A percentile compares a stretch with the other conserved stretches of the same genome.
Conservation (phyloP, 35 echinoderm and acorn worm genomes). For the Lytechinus variegatus region DNA sequence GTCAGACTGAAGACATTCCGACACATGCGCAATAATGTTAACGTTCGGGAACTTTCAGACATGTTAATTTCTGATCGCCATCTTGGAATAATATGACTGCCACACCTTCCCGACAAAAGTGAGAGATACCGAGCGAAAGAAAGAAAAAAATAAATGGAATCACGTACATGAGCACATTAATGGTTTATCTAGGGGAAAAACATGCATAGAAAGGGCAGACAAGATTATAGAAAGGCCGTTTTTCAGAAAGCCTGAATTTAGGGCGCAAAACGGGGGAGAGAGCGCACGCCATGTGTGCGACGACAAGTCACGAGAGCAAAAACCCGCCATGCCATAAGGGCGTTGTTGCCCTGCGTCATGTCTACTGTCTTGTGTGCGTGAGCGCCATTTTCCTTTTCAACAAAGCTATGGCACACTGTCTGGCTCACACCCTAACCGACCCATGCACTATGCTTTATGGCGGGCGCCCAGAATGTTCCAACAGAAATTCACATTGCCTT, state of each 20-base stretch:
- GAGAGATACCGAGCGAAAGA: not conserved
- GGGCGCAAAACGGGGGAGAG: not conserved
- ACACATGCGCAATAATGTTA: constrained; percentile 11
- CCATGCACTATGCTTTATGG: not conserved
- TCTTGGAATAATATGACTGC: constrained; percentile 1
- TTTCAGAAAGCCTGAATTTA: not conserved
- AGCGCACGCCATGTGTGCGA: not conserved
- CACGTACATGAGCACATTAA: not conserved
- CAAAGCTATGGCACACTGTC: constrained; percentile 11
- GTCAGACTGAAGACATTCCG: not conserved
- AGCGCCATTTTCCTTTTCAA: constrained; percentile 12
- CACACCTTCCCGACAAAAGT: not conserved
- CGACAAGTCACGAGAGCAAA: constrained; percentile 16
- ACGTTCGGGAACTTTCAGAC: not conserved
- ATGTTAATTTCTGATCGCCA: not conserved
- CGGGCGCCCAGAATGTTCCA: not conserved
- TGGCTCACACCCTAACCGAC: not conserved
- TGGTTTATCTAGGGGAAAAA: not conserved
- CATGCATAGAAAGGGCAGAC: not conserved
- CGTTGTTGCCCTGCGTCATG: constrained; percentile 16
- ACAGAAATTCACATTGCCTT: not conserved
- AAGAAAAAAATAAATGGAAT: not conserved
- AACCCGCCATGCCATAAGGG: constrained; percentile 14
- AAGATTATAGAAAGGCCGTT: not conserved
- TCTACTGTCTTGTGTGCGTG: not conserved